Conservation (phyloP, 2,113 vertebrate species). For the Boulengeromyrus knoepffleri region DNA sequence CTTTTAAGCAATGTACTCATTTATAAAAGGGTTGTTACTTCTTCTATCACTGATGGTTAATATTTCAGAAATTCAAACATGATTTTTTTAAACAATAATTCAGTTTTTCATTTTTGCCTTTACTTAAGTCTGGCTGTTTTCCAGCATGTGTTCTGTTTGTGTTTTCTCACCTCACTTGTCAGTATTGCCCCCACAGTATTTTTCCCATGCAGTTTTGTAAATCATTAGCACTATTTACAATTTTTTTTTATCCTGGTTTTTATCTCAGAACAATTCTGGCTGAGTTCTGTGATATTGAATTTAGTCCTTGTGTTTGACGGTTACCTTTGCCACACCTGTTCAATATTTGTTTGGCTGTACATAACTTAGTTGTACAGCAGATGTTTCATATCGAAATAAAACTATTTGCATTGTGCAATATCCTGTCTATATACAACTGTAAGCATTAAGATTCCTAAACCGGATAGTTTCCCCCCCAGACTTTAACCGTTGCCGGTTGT, state of each 20-base stretch:
- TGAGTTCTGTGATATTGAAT: neutral
- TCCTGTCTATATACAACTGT: neutral
- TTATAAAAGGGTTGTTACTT: neutral
- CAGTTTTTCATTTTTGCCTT: neutral
- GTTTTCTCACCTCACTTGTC: neutral
- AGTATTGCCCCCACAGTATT: neutral
- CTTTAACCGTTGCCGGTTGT: neutral
- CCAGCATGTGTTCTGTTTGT: neutral
- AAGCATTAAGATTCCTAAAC: neutral
- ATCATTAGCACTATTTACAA: neutral
- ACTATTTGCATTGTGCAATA: neutral
- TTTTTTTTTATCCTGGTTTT: neutral
- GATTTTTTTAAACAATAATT: neutral
- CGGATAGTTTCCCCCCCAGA: neutral
- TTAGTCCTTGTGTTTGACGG: neutral
- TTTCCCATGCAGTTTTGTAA: neutral
- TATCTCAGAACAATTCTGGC: neutral
- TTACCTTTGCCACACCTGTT: neutral
- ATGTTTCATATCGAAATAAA: neutral
- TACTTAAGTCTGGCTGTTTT: neutral
- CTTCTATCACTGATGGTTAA: neutral
- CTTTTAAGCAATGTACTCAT: neutral
- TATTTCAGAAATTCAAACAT: neutral
- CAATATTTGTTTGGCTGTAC: neutral
- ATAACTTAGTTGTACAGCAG: neutral